Base-by-base conservation (phyloP, 35 echinoderm and acorn worm species). In the Ophioderma brevispina region DNA sequence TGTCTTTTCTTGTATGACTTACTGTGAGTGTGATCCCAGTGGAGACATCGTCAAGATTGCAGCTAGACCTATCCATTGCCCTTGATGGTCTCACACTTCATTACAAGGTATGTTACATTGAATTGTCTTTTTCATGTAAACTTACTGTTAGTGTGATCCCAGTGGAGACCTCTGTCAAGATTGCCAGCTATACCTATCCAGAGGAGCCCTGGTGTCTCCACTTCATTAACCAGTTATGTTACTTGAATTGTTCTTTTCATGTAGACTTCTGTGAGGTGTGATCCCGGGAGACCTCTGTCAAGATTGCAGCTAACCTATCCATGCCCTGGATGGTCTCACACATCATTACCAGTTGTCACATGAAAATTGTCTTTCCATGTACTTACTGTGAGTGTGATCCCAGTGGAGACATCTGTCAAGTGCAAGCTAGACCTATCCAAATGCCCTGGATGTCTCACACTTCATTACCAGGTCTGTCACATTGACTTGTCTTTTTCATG, bases 161-260 rank as follows among this genome's bases (percentile, higher is more conserved):
- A 5, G 43, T 63, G 31, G 43, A 70, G 77, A 86, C 70, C 14
- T 80, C 85, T 41, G 42, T 33, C 15, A 90, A 90, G 56, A 40
- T 84, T 52, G 55, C 75, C n/a, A 23, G 86, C 41, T 13, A 81
- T 81, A 76, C 93, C 88, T 19, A 94, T 94, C 15, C 55, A 90
- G n/a, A n/a, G n/a, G n/a, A 50, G 82, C 93, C 33, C 77, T 94
- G 25, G 93, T 90, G 82, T 25, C 87, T 94, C 15, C 88, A n/a
- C 37, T 94, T 39, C 88, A 94, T 64, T 97, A n/a, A 97, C 80
- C 93, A 97, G 95, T 91, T 95, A 37, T 28, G 81, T n/a, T 81
- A 32, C 40, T 41, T 23, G 42, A 5, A 38, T 83, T 38, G 37
- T 25, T 6, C 38, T 6, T 40, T n/a, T n/a, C n/a, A n/a, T n/a